Base-by-base conservation (phyloP, 2,113 vertebrate species). In the Alethe diademata region DNA sequence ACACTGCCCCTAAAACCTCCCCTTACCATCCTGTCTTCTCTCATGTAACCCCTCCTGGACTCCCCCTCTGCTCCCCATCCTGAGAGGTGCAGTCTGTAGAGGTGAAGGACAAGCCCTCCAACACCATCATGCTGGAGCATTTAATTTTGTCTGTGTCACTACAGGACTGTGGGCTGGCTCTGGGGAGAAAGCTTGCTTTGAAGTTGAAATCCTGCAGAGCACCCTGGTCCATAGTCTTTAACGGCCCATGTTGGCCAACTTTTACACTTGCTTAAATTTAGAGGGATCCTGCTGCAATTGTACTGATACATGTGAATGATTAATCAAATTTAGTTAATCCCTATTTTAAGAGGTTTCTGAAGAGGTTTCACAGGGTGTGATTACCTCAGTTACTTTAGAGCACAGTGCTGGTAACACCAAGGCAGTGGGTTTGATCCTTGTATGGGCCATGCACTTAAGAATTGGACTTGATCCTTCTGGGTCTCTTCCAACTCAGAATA, bases 51-150 rank as follows among this genome's bases (percentile, higher is more conserved):
- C 29, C 17, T 50, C 36, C 54, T 8, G 5, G 40, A 50, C 57
- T 45, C 45, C 36, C 6, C 28, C 40, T 42, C 36, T 91, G 38
- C 16, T 29, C 43, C 38, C 45, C 22, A 60, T 9, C 22, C 45
- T 25, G 15, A 56, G 42, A 0, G 0, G 1, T 70, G 51, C 50
- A 3, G 1, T 19, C 19, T 6, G 3, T 9, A 40, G 22, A 67
- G 33, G 38, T 56, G 54, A 72, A 72, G 58, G 23, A 69, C 43
- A 50, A 58, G 13, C 28, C 25, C 35, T 53, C 9, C 31, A 56
- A 43, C 14, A 71, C 18, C 29, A 29, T 19, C 36, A 7, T 1
- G 6, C 35, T 26, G 54, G 58, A 19, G n/a, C 19, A 80, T 47
- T 62, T 38, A 3, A 10, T 51, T 72, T 72, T 38, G 5, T 28